Evolutionary conservation across 2,797 vertebrate genomes (phyloP).

Genomic region (Pagetopsis macropterus): DNA sequence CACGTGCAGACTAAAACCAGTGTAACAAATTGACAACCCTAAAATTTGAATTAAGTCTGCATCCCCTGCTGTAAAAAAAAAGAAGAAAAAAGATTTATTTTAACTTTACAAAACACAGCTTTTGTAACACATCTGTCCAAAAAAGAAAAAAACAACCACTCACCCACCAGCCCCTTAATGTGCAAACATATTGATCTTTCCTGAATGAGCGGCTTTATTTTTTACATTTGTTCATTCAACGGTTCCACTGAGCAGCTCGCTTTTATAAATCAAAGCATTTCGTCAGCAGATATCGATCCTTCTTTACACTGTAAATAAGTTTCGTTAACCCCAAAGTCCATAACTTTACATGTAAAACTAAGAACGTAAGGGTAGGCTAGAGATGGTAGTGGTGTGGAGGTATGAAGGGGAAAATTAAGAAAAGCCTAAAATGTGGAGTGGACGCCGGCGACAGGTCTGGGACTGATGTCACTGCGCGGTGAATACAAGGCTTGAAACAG

Average conservation of each 20-base stretch:
- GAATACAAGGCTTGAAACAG: background rate
- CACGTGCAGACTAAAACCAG: slow-evolving; percentile 99
- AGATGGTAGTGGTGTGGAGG: slow-evolving; percentile 25
- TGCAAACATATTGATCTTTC: slow-evolving; percentile 89
- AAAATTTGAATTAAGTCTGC: slow-evolving; percentile 94
- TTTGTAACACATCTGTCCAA: slow-evolving; percentile 79
- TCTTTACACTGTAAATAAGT: slow-evolving; percentile 88
- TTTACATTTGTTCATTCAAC: slow-evolving; percentile 67
- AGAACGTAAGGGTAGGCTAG: slow-evolving; percentile 51
- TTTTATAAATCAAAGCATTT: slow-evolving; percentile 89
- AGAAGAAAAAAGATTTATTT: slow-evolving; percentile 50
- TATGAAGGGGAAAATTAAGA: slow-evolving; percentile 20
- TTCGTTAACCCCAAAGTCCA: slow-evolving; percentile 75
- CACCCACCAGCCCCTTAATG: slow-evolving; percentile 85
- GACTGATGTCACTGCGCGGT: slow-evolving; percentile 38
- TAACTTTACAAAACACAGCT: slow-evolving; percentile 86
- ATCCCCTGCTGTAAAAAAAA: slow-evolving; percentile 87
- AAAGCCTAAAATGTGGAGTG: slow-evolving; percentile 20
- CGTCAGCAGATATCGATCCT: slow-evolving; percentile 71
- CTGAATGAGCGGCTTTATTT: slow-evolving; percentile 77
- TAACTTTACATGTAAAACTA: slow-evolving; percentile 78
- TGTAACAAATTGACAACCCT: slow-evolving; percentile 93
- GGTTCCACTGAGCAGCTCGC: slow-evolving; percentile 75
- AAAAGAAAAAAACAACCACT: slow-evolving; percentile 33
- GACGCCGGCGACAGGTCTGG: background rate